A percentile compares a stretch with the other conserved stretches of the same genome.
phyloP scores from a whole-genome alignment of 1,140 invertebrate genomes.

The Plutomurus gul region DNA sequence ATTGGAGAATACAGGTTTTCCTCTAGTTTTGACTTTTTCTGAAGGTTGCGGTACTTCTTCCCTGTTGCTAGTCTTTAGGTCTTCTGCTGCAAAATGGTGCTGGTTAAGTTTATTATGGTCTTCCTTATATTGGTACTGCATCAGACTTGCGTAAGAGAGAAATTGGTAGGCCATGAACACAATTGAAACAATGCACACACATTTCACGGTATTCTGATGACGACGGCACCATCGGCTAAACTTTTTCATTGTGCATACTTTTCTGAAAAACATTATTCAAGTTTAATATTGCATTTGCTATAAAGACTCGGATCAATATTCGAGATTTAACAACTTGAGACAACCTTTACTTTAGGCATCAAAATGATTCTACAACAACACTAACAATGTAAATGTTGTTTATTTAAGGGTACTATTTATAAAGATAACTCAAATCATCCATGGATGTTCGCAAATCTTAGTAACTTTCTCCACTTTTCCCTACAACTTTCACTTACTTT shows the following conservation, averaged over 20 bases:
- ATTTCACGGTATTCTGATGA: slow-evolving; percentile 11
- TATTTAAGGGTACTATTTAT: no score
- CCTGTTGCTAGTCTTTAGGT: background rate
- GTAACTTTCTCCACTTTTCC: no score
- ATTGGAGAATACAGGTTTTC: slow-evolving; percentile 33
- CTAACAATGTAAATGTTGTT: no score
- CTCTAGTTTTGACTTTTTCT: background rate
- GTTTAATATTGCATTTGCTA: background rate
- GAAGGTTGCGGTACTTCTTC: background rate
- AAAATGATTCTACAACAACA: no score
- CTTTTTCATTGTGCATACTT: slow-evolving; percentile 17
- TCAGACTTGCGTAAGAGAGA: slow-evolving; percentile 41
- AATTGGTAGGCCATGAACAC: slow-evolving; percentile 50
- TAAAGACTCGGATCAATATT: no score
- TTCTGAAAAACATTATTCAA: background rate
- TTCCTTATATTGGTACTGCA: slow-evolving; percentile 41
- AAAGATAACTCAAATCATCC: no score
- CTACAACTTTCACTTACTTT: no score
- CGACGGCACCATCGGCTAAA: slow-evolving; percentile 36
- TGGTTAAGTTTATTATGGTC: background rate
- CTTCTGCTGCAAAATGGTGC: background rate
- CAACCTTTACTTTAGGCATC: no score
- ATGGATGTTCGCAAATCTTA: no score
- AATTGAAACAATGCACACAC: slow-evolving; percentile 13
- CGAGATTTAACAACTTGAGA: no score